Evolutionary conservation across 92 coral and sea anemone species (phyloP).

Genomic region (Umimayanthus chanpuru): DNA sequence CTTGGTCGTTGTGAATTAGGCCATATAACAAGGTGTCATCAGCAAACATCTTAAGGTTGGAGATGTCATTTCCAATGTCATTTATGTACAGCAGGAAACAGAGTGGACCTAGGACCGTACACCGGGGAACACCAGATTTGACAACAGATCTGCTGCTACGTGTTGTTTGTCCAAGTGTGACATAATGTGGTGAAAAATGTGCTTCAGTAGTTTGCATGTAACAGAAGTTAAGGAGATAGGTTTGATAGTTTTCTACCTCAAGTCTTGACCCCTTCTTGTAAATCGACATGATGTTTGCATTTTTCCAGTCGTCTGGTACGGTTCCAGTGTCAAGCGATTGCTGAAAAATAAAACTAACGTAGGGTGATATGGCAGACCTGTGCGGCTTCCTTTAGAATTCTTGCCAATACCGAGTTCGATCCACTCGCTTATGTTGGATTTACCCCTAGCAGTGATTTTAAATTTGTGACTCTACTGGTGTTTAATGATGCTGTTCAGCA

Average conservation of each 20-base stretch:
- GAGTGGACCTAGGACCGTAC: conserved; percentile 31
- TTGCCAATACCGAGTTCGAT: conserved; percentile 27
- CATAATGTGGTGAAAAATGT: too few species aligned
- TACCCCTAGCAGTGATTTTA: conserved; percentile 22
- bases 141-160: conserved; percentile 30
- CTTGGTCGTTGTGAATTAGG: neutral
- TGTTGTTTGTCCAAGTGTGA: conserved; percentile 40
- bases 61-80: neutral
- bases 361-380: conserved; percentile 50
- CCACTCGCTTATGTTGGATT: conserved; percentile 45
- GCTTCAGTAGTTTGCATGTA: conserved; percentile 46
- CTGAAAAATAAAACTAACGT: conserved; percentile 43
- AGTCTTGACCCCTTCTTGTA: conserved; percentile 44
- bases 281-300: conserved; percentile 43
- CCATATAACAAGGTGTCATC: too few species aligned
- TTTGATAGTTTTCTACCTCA: conserved; percentile 30
- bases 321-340: conserved; percentile 46
- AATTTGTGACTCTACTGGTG: conserved; percentile 15
- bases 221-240: conserved; percentile 51
- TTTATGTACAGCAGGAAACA: neutral
- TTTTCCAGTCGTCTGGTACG: conserved; percentile 51
- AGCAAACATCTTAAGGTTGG: conserved; percentile 3
- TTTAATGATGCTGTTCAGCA: conserved; percentile 35
- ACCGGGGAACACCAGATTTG: conserved; percentile 48
- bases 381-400: conserved; percentile 49